phyloP scores from a whole-genome alignment of 2,797 vertebrate genomes.

The Valencia hispanica region DNA sequence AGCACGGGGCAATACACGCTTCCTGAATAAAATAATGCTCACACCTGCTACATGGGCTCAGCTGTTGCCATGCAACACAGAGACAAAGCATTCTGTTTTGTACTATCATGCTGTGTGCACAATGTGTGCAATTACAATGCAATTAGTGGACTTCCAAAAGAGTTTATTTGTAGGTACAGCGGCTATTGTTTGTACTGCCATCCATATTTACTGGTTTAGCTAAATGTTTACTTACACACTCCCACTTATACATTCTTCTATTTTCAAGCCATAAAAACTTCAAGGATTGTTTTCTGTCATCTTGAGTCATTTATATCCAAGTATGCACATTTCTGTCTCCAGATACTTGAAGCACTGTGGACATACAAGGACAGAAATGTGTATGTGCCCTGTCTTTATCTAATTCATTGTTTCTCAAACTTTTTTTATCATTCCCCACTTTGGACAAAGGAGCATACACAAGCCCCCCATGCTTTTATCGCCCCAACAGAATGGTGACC shows the following conservation, averaged over 20 bases:
- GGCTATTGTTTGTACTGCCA: constrained; percentile 24
- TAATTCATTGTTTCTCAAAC: no score
- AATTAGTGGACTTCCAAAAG: constrained; percentile 64
- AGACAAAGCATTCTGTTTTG: constrained; percentile 61
- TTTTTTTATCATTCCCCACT: no score
- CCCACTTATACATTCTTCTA: background rate
- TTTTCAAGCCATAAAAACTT: background rate
- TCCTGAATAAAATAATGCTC: constrained; percentile 71
- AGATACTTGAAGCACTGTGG: background rate
- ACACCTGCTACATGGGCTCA: constrained; percentile 77
- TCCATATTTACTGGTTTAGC: constrained; percentile 20
- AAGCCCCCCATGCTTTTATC: no score
- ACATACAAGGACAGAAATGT: background rate
- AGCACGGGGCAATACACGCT: constrained; percentile 68
- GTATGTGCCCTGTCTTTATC: background rate
- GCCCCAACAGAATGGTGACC: no score
- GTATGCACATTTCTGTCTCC: background rate
- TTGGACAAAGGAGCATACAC: no score
- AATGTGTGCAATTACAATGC: constrained; percentile 65
- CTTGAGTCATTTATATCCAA: background rate
- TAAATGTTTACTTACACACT: constrained; percentile 5
- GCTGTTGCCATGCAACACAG: constrained; percentile 73
- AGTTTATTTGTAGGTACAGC: constrained; percentile 42
- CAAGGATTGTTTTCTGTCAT: background rate
- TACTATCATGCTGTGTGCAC: constrained; percentile 61